These are phyloP conservation scores for Galeopterus variegatus DNA, from an alignment of 2,113 vertebrate genomes.

Conservation along the genomic window DNA sequence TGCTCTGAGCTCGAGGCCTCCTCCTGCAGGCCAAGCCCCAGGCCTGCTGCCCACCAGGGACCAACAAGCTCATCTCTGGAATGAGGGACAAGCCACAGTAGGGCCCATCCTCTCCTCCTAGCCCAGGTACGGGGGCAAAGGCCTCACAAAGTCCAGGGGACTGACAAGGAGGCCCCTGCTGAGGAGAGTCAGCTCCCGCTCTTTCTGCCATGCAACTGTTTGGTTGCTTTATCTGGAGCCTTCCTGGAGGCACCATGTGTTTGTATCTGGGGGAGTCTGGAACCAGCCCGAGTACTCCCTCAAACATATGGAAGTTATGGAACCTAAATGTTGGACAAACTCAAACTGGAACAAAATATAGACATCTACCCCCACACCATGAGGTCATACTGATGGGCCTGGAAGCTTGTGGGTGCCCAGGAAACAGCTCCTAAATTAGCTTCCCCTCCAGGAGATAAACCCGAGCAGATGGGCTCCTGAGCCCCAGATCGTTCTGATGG, in stretches of 20 bases:
- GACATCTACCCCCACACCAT: accelerated
- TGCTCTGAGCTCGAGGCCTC: not conserved
- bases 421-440: not conserved
- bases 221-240: not conserved
- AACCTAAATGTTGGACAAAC: not conserved
- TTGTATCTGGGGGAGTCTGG: too few species aligned
- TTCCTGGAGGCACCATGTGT: too few species aligned
- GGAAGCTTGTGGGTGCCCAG: not conserved
- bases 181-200: not conserved
- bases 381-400: accelerated
- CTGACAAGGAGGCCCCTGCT: too few species aligned
- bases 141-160: too few species aligned
- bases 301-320: not conserved
- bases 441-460: not conserved
- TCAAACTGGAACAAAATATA: accelerated
- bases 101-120: not conserved
- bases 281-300: not conserved
- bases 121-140: not conserved
- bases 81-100: not conserved
- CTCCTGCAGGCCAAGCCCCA: not conserved
- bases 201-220: accelerated
- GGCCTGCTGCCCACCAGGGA: not conserved
- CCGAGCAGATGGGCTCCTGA: not conserved
- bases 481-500: not conserved
- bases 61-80: too few species aligned